These are phyloP conservation scores for Equus quagga DNA, from an alignment of 2,113 vertebrate genomes.

Conservation along the genomic window DNA sequence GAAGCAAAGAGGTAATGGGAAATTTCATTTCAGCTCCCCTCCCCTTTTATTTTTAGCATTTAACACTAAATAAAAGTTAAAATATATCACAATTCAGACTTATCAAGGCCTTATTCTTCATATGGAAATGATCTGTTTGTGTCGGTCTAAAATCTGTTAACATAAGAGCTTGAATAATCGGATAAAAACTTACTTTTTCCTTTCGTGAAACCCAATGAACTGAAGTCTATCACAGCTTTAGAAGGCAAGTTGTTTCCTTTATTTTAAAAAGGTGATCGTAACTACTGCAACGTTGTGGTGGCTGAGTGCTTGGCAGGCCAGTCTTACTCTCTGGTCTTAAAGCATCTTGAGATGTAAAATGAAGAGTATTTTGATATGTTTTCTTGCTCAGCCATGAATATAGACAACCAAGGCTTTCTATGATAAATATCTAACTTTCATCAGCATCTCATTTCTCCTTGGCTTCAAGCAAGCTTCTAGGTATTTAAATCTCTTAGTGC, in stretches of 20 bases:
- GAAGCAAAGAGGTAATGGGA: conserved; percentile 24
- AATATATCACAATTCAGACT: background rate
- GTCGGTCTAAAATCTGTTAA: background rate
- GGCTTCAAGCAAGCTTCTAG: conserved; percentile 60
- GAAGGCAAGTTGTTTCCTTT: background rate
- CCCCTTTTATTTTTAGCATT: background rate
- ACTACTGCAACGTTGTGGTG: background rate
- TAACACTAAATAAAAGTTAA: background rate
- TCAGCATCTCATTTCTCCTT: conserved; percentile 54
- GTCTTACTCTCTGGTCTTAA: conserved; percentile 24
- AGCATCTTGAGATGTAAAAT: conserved; percentile 46
- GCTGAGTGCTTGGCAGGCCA: background rate
- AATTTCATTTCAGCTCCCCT: conserved; percentile 6
- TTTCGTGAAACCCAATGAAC: background rate
- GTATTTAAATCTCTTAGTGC: conserved; percentile 60
- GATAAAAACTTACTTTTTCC: background rate
- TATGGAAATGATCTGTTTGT: background rate
- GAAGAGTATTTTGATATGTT: conserved; percentile 35
- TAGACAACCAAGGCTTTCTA: background rate
- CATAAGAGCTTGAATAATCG: background rate
- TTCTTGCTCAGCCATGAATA: conserved; percentile 29
- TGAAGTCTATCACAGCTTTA: background rate
- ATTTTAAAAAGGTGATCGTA: conserved; percentile 4
- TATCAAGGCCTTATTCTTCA: background rate
- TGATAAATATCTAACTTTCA: conserved; percentile 50